Conservation (phyloP, 2,888 invertebrate genomes). For the Cynaeus angustus region DNA sequence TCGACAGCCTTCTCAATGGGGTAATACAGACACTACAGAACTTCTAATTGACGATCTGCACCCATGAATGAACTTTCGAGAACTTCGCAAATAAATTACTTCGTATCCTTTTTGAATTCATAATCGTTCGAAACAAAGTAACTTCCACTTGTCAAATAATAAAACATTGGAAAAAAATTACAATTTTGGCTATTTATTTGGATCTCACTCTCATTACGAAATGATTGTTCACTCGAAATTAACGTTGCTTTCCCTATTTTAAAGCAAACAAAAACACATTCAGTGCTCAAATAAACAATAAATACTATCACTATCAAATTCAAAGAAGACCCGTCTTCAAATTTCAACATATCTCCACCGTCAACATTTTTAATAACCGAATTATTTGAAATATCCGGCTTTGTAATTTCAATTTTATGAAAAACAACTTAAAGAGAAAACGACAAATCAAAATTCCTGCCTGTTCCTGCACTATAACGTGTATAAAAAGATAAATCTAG, state of each 20-base stretch:
- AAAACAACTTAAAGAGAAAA: too few species aligned
- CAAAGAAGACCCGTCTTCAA: too few species aligned
- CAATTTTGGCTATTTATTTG: conserved; percentile 17
- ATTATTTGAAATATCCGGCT: too few species aligned
- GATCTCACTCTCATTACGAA: conserved; percentile 10
- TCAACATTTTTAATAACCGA: too few species aligned
- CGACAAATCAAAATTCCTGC: too few species aligned
- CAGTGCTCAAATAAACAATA: too few species aligned
- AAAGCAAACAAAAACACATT: too few species aligned
- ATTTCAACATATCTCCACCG: too few species aligned
- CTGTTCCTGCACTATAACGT: too few species aligned
- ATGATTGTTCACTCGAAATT: conserved; percentile 7
- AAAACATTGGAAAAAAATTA: background rate
- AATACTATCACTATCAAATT: too few species aligned
- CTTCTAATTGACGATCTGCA: conserved; percentile 47
- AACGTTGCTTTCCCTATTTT: conserved; percentile 4
- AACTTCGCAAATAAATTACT: conserved; percentile 41
- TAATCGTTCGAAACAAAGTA: conserved; percentile 23
- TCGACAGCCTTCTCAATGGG: conserved; percentile 39
- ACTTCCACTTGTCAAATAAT: conserved; percentile 18
- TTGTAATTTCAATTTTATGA: too few species aligned
- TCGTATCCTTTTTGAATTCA: conserved; percentile 37
- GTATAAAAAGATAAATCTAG: too few species aligned
- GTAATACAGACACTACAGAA: conserved; percentile 42
- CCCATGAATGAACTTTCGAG: conserved; percentile 36